Conservation (phyloP, 2,113 vertebrate genomes). For the Ramphastos sulfuratus region DNA sequence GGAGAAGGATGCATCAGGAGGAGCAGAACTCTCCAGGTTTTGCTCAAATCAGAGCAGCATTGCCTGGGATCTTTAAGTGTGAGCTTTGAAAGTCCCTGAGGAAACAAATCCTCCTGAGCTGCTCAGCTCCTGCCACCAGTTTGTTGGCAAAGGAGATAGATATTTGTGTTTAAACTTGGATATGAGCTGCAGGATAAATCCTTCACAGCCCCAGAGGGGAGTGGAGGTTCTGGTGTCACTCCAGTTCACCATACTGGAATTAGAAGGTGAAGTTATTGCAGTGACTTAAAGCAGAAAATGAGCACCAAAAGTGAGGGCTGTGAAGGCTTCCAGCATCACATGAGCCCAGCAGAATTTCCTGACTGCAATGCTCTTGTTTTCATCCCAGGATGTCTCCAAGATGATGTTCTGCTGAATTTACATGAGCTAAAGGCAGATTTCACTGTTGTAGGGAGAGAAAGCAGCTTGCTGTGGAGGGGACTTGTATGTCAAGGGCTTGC, state of each 20-base stretch:
- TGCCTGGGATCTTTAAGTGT: no score
- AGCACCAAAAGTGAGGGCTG: not conserved
- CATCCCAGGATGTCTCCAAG: not conserved
- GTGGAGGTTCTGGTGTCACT: not conserved
- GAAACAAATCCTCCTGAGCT: no score
- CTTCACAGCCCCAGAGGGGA: not conserved
- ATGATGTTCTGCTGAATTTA: slow-evolving; percentile 6
- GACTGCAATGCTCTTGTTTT: not conserved
- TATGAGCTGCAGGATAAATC: not conserved
- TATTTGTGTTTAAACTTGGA: not conserved
- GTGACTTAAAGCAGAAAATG: not conserved
- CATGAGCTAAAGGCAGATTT: not conserved
- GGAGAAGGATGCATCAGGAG: no score
- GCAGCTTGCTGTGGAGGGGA: not conserved
- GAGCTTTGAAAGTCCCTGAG: no score
- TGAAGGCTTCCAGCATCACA: not conserved
- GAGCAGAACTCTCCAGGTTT: no score
- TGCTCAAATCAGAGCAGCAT: no score
- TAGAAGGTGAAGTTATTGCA: not conserved
- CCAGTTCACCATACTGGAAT: not conserved
- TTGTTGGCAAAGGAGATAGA: not conserved
- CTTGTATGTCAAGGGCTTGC: not conserved
- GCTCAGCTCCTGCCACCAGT: not conserved
- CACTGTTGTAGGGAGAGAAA: not conserved
- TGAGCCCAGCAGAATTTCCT: not conserved